Evolutionary conservation across 2,888 invertebrate genomes (phyloP).

Genomic region (Schrankia costaestrigalis): DNA sequence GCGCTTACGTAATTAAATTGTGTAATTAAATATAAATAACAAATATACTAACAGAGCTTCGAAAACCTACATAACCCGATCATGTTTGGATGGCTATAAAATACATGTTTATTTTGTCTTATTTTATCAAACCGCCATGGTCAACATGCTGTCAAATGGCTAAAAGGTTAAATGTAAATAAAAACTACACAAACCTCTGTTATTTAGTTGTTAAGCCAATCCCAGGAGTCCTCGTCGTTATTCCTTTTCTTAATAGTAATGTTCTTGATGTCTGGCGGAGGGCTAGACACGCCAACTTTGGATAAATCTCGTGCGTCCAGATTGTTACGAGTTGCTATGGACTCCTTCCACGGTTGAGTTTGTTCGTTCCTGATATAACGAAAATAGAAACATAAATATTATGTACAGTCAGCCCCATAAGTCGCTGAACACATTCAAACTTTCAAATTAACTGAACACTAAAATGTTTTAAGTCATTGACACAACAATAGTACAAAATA

Average conservation of each 20-base stretch:
- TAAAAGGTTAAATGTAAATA: neutral
- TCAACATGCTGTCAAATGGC: neutral
- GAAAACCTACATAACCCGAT: no score
- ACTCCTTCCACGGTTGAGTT: slow-evolving; percentile 60
- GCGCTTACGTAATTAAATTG: no score
- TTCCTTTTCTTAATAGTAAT: slow-evolving; percentile 50
- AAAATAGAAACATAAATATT: no score
- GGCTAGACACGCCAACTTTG: slow-evolving; percentile 60
- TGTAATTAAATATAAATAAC: no score
- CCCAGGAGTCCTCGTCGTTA: slow-evolving; percentile 63
- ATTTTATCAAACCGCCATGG: neutral
- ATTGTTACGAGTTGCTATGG: slow-evolving; percentile 61
- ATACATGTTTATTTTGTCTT: no score
- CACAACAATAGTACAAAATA: no score
- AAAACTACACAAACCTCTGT: neutral
- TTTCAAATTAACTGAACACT: no score
- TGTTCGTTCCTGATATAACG: slow-evolving; percentile 68
- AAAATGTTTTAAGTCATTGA: no score
- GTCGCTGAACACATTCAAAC: no score
- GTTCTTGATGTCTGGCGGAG: slow-evolving; percentile 59
- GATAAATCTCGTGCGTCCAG: slow-evolving; percentile 63
- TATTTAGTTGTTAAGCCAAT: slow-evolving; percentile 71
- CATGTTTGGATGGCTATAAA: no score
- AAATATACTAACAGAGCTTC: no score
- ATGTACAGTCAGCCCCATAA: no score